A percentile compares a stretch with the other conserved stretches of the same genome.
These are phyloP conservation scores for Phenganax stokvisi DNA, from an alignment of 92 coral and sea anemone species.

Conservation along the genomic window DNA sequence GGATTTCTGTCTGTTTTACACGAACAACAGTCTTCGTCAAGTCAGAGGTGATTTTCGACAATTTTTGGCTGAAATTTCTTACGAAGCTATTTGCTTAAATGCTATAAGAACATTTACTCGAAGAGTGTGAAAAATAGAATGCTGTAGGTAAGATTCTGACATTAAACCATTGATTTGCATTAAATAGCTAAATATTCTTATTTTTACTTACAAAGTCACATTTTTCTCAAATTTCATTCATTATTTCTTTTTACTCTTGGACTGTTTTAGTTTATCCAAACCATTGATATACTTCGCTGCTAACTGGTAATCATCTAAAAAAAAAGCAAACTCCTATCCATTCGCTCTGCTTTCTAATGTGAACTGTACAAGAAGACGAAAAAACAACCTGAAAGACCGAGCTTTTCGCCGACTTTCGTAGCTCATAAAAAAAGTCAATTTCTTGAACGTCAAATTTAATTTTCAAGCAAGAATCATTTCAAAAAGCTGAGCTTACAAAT, in stretches of 20 bases:
- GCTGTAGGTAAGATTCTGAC: no score
- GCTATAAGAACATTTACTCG: neutral
- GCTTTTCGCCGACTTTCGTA: no score
- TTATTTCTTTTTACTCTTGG: slow-evolving; percentile 75
- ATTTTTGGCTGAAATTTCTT: no score
- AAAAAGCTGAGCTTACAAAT: no score
- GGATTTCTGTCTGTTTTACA: no score
- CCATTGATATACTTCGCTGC: slow-evolving; percentile 80
- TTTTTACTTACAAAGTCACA: neutral
- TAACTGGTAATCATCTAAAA: slow-evolving; percentile 76
- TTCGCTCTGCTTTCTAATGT: no score
- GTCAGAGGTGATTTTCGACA: no score
- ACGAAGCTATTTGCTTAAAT: no score
- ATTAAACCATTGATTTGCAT: neutral
- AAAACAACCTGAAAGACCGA: no score
- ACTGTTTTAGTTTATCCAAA: slow-evolving; percentile 66
- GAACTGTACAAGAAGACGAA: no score
- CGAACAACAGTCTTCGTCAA: no score
- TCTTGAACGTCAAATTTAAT: neutral
- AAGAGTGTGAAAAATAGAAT: neutral
- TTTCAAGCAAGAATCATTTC: no score
- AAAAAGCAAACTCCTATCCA: neutral
- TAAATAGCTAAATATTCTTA: neutral
- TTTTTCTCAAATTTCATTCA: neutral
- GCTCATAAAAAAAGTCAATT: neutral